Evolutionary conservation across 2,797 vertebrate species (phyloP), one percentile per base, ranked within the genome.

Genomic region (Dryobates pubescens): DNA sequence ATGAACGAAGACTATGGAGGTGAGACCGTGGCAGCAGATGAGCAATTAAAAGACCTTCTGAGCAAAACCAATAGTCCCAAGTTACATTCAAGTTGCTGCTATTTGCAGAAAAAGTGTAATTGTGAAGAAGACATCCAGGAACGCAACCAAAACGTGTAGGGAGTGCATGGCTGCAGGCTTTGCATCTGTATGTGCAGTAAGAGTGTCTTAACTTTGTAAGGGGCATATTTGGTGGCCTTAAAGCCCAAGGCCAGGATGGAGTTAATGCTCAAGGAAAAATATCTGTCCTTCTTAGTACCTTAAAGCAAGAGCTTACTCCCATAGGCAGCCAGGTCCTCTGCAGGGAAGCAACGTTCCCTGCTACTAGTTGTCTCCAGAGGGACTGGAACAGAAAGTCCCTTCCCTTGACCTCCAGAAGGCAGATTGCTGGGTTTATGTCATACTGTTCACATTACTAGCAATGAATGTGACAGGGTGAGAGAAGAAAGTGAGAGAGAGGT

Each of bases 371-470:
- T 54, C 11, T 79, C 47, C 59, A 56, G 29, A 65, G 6, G 19
- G 17, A 51, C 10, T 9, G 16, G 27, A 88, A 59, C 13, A 62
- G 45, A 73, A 73, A 51, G 26, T 64, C 30, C 23, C 34, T 27
- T 6, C 13, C 15, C 16, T 79, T 79, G 75, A 29, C 32, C 29
- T 84, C 34, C 29, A 43, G 72, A 15, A 18, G 23, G 14, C 19
- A 10, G 10, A 51, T 17, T 4, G 2, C 30, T 17, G 29, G 8
- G 13, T 30, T 93, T 27, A 7, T 13, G 22, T 18, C 45, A 17
- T 23, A 64, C 45, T 64, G 41, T 6, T 36, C 59, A 23, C 0
- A 0, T 34, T 17, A n/a, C n/a, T 58, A 32, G 24, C 1, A 0
- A 32, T 29, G 17, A 82, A 29, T 26, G 2, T 1, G 22, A 13